Percentiles rank a stretch among this genome's conserved stretches.
Conservation (phyloP, 2,888 invertebrate genomes). For the Drymonia ruficornis region DNA sequence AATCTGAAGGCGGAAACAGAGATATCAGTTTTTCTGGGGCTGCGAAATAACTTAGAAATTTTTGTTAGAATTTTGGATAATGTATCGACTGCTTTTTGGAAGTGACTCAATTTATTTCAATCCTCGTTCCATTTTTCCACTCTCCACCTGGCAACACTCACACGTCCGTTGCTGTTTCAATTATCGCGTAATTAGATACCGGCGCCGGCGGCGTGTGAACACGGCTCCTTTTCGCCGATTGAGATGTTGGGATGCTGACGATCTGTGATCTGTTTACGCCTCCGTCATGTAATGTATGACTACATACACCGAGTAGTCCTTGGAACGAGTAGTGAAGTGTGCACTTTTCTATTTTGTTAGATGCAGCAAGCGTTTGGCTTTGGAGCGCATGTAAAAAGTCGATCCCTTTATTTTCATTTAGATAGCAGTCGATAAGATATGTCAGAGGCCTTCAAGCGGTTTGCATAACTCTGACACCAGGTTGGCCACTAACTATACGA, state of each 20-base stretch:
- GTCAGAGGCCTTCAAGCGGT: too few species aligned
- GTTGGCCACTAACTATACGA: too few species aligned
- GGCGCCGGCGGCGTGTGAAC: conserved; percentile 4
- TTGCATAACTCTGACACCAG: too few species aligned
- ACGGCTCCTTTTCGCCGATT: conserved; percentile 2
- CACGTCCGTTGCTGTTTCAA: neutral
- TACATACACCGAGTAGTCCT: neutral
- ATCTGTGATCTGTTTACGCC: conserved; percentile 6
- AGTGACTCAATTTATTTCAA: too few species aligned
- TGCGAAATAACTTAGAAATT: too few species aligned
- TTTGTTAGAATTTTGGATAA: too few species aligned
- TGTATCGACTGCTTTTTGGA: too few species aligned
- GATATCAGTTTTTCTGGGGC: too few species aligned
- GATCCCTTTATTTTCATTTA: too few species aligned
- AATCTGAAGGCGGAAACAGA: too few species aligned
- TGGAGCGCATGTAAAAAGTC: too few species aligned
- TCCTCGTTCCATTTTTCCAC: neutral
- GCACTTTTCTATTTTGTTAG: neutral
- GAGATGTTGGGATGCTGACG: conserved; percentile 4
- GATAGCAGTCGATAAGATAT: too few species aligned
- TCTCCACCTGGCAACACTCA: conserved; percentile 3
- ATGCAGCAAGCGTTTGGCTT: neutral
- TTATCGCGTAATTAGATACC: conserved; percentile 6
- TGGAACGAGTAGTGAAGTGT: neutral
- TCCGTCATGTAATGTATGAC: neutral